Percentiles rank a stretch among this genome's conserved stretches.
phyloP scores from a whole-genome alignment of 1,140 invertebrate genomes.

The Ylistrum balloti region DNA sequence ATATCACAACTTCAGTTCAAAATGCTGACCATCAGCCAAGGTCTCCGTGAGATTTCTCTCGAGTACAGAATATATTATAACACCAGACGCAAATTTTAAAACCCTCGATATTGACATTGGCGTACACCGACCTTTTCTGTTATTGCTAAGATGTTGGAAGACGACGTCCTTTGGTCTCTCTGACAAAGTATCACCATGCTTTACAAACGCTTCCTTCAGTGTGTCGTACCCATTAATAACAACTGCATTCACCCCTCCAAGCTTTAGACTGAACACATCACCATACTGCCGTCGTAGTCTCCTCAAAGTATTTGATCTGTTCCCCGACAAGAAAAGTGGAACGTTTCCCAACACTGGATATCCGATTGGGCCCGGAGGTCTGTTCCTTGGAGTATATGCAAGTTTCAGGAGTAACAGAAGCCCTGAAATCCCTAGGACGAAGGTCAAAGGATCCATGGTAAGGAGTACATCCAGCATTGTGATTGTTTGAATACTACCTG shows the following conservation, averaged over 20 bases:
- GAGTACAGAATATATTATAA: no score
- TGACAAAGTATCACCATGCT: conserved; percentile 59
- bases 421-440: background rate
- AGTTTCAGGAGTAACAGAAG: background rate
- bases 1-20: no score
- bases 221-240: conserved; percentile 64
- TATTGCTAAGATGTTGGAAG: background rate
- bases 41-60: no score
- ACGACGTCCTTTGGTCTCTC: conserved; percentile 58
- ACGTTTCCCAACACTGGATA: conserved; percentile 57
- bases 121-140: background rate
- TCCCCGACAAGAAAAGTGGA: conserved; percentile 8
- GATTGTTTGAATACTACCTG: no score
- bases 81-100: no score
- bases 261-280: conserved; percentile 64
- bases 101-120: no score
- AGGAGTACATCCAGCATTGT: background rate
- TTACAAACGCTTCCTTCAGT: conserved; percentile 63
- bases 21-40: no score
- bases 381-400: background rate
- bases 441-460: background rate
- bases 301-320: conserved; percentile 49
- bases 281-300: conserved; percentile 59
- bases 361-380: background rate
- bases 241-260: conserved; percentile 54